Base-by-base conservation (phyloP, 1,140 invertebrate genomes). In the Drosophila nigromelanica region DNA sequence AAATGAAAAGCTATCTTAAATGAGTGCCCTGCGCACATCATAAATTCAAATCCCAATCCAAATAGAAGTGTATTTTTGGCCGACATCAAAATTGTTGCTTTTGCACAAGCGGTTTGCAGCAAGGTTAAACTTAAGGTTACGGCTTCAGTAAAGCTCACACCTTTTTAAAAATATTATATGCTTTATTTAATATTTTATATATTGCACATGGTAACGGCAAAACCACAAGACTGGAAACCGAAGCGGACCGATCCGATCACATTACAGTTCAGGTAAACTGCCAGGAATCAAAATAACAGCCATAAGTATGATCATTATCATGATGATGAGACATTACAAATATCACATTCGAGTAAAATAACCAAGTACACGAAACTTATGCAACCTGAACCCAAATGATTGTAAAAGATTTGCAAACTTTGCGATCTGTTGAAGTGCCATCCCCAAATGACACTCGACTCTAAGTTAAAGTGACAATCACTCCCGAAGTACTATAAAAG, bases 221-320 rank as follows among this genome's bases (percentile, higher is more conserved):
- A 67, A 77, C 79, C 79, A 71, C 79, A 81, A 59, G 56, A 37
- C 5, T 48, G 58, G 45, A 80, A 64, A 58, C 42, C 24, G 24
- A 45, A 37, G 8, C 39, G 40, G 35, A 58, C 39, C 5, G 39
- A 35, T n/a, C 5, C n/a, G 59, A 73, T 81, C 51, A 18, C 10
- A 54, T 77, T 21, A 45, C 78, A 76, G 11, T 52, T 78, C 60
- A 71, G 72, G 47, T 76, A 64, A 67, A 45, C 27, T 39, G 54
- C 8, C 33, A 35, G 33, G 8, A 35, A 35, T 35, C 33, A 35
- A 35, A 33, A 52, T 30, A 10, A 45, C 8, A 33, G 4, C 5
- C 5, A 33, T 10, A 21, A 52, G 15, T n/a, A 58, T 61, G 40
- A 70, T 63, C 18, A 47, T 10, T 11, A 3, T 21, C 8, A 52